phyloP scores from a whole-genome alignment of 2,888 invertebrate species.

The Leptinotarsa haldemani region DNA sequence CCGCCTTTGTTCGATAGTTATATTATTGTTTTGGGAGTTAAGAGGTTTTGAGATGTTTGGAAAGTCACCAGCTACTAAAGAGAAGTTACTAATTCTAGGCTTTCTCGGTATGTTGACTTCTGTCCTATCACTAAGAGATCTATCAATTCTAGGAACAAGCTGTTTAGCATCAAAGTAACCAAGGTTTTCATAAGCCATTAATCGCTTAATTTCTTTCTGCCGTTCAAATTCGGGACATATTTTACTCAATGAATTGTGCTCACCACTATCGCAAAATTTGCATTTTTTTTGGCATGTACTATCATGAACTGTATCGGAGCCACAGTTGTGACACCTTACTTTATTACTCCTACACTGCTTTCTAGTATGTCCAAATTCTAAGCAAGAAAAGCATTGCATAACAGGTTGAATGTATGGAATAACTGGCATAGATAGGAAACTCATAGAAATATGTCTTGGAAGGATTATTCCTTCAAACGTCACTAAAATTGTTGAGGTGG shows the following conservation, averaged over 20 bases:
- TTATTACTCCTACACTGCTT: constrained; percentile 20
- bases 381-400: constrained; percentile 26
- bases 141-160: not conserved
- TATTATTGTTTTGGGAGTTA: not conserved
- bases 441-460: constrained; percentile 13
- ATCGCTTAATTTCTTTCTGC: not conserved
- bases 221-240: not conserved
- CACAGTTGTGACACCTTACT: not conserved
- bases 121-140: not conserved
- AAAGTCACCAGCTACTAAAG: not conserved
- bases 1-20: not conserved
- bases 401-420: constrained; percentile 17
- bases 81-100: not conserved
- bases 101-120: not conserved
- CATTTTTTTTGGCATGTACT: not conserved
- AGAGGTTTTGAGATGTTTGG: not conserved
- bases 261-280: not conserved
- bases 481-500: constrained; percentile 13
- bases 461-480: constrained; percentile 24
- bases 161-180: not conserved
- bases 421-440: constrained; percentile 6
- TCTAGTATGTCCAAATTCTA: not conserved
- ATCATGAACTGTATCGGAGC: constrained; percentile 1
- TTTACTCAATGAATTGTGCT: constrained; percentile 6
- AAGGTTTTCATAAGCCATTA: constrained; percentile 5